Base-by-base conservation (phyloP, 2,797 vertebrate genomes). In the Oreochromis grahami region DNA sequence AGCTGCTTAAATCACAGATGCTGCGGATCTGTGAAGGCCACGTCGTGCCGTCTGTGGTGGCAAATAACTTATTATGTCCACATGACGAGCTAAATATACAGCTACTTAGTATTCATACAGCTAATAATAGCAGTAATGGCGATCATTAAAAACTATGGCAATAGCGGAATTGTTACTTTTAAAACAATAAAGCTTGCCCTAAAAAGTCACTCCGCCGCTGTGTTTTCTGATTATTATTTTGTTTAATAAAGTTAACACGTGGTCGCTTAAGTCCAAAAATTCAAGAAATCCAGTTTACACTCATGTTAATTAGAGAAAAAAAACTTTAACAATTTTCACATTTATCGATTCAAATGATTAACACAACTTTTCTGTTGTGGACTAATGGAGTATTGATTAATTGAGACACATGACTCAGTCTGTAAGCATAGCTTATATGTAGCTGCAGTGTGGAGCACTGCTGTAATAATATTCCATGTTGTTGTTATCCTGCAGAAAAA, bases 1-100 rank as follows among this genome's bases (percentile, higher is more conserved):
- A 56, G 17, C 79, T 43, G 84, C 10, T 80, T 13, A 87, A 91
- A 91, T 88, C 81, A 86, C 83, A 83, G 90, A 72, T 34, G 77
- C 76, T 60, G 76, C 43, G 65, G 26, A 11, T 55, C 45, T 65
- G 41, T 48, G 10, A 56, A 65, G 50, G 14, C 19, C 60, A 26
- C 52, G 19, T 4, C 41, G 56, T 53, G 53, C 8, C 24, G 52
- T 26, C 45, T 21, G 68, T 32, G 43, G 24, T 74, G 43, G 43
- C 43, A 74, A 74, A 26, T 50, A 32, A 29, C 68, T 32, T 74
- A 43, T 26, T 45, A 32, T 74, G 68, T 7, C 0, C 15, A 26
- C 41, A 29, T n/a, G 19, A 36, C 10, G 15, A 29, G 14, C 43
- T 70, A 70, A 45, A 29, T 48, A 72, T 48, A 10, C 21, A 72